Percentiles rank a stretch among this genome's conserved stretches.
phyloP scores from a whole-genome alignment of 1,140 invertebrate genomes.

The Portunus trituberculatus region DNA sequence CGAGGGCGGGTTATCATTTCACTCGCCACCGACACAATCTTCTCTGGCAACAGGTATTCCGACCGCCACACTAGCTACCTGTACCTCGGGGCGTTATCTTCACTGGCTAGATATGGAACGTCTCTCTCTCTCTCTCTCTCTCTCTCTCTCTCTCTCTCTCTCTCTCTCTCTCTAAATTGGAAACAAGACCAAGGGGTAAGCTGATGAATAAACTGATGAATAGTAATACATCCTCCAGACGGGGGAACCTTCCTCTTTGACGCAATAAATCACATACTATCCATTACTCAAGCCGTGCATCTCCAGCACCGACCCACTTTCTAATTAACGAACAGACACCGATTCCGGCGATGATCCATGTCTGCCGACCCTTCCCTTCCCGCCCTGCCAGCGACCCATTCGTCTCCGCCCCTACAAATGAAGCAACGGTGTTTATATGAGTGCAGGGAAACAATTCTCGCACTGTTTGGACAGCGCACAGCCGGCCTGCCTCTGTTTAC shows the following conservation, averaged over 20 bases:
- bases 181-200: too few species aligned
- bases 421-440: neutral
- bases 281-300: neutral
- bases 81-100: too few species aligned
- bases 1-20: neutral
- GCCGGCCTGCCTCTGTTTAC: neutral
- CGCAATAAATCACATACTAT: neutral
- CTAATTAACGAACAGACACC: neutral
- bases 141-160: too few species aligned
- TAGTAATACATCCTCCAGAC: neutral
- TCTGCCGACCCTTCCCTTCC: neutral
- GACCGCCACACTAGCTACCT: neutral
- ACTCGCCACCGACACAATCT: neutral
- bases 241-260: neutral
- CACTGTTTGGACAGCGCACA: neutral
- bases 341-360: neutral
- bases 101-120: too few species aligned
- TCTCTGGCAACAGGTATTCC: neutral
- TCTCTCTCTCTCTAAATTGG: too few species aligned
- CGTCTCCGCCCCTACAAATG: constrained; percentile 17
- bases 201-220: too few species aligned
- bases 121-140: too few species aligned
- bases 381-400: neutral
- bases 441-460: constrained; percentile 18
- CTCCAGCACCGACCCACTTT: neutral